Conservation (phyloP, 2,113 vertebrate genomes). For the Cichladusa arquata region DNA sequence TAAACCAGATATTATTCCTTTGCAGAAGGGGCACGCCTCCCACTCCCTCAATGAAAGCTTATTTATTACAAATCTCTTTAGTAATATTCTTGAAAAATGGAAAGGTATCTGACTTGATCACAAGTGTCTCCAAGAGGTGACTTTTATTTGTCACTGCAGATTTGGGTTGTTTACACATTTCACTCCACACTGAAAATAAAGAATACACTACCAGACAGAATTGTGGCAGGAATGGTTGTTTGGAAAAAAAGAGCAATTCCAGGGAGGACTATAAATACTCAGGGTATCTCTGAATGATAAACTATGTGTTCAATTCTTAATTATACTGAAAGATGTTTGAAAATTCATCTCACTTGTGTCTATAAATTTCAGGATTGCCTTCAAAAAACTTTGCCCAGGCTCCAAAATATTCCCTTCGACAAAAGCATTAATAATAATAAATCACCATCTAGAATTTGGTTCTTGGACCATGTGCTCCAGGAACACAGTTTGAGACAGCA, state of each 20-base stretch:
- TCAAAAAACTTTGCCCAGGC: neutral
- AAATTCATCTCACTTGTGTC: neutral
- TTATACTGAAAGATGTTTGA: neutral
- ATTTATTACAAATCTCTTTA: neutral
- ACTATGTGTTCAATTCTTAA: neutral
- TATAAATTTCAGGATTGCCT: neutral
- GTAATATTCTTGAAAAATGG: neutral
- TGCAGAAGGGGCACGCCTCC: neutral
- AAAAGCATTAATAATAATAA: neutral
- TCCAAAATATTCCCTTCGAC: neutral
- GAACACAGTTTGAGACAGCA: neutral
- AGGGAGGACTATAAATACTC: neutral
- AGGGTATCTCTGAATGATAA: neutral
- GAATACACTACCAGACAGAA: neutral
- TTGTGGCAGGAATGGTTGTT: neutral
- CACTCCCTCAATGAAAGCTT: neutral
- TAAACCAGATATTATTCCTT: neutral
- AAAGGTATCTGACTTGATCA: neutral
- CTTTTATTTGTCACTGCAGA: neutral
- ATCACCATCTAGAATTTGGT: neutral
- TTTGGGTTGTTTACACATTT: neutral
- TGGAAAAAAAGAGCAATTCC: neutral
- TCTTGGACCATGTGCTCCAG: neutral
- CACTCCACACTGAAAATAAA: neutral
- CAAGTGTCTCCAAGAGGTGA: neutral